Evolutionary conservation across 1,140 invertebrate species (phyloP).

Genomic region (Scaptomyza graminum): DNA sequence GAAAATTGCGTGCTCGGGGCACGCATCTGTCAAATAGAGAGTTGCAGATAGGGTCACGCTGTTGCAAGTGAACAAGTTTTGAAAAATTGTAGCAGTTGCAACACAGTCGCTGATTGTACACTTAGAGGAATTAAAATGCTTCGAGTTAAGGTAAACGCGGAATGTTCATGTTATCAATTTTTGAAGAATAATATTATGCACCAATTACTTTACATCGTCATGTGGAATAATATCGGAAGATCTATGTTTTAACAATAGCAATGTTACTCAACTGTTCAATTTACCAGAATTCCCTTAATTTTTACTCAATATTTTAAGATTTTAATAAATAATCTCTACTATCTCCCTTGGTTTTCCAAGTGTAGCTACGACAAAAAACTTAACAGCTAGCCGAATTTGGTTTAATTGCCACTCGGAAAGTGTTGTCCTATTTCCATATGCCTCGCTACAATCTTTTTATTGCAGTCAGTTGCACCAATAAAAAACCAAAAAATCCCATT

Average conservation of each 20-base stretch:
- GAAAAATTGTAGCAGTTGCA: neutral
- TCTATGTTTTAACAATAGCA: too few relatives aligned
- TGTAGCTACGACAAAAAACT: neutral
- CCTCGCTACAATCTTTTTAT: neutral
- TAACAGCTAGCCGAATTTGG: neutral
- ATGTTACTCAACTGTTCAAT: too few relatives aligned
- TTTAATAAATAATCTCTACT: too few relatives aligned
- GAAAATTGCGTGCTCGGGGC: constrained; percentile 57
- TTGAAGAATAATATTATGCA: too few relatives aligned
- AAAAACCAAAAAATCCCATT: constrained; percentile 3
- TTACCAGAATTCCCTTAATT: too few relatives aligned
- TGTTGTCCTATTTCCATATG: neutral
- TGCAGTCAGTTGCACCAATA: neutral
- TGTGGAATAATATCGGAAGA: too few relatives aligned
- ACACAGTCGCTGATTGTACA: neutral
- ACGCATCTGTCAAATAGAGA: constrained; percentile 39
- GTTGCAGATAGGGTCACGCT: neutral
- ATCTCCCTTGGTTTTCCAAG: neutral
- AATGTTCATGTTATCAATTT: too few relatives aligned
- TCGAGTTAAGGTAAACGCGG: too few relatives aligned
- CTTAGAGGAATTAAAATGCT: neutral
- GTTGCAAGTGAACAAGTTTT: neutral
- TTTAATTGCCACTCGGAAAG: neutral
- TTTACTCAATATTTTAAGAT: too few relatives aligned
- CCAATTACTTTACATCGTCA: too few relatives aligned